These are phyloP conservation scores for Chironomus tentans DNA, from an alignment of 2,888 invertebrate species.

Conservation along the genomic window DNA sequence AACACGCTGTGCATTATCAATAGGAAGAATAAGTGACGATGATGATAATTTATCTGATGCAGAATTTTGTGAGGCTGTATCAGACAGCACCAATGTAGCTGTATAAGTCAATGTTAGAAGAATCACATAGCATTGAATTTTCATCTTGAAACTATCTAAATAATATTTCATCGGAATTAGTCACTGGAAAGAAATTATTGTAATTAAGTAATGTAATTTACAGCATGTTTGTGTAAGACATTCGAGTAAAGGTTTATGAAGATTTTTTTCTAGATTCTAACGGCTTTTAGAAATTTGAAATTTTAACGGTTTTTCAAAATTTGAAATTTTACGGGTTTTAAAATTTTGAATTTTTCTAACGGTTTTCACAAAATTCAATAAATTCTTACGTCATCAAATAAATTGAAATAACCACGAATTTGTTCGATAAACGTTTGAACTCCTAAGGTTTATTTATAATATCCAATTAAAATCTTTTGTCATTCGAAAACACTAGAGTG, in stretches of 20 bases:
- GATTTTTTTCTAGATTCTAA: too few relatives aligned
- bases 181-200: neutral
- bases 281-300: too few relatives aligned
- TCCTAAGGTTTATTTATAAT: too few relatives aligned
- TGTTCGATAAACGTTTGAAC: too few relatives aligned
- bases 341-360: too few relatives aligned
- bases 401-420: too few relatives aligned
- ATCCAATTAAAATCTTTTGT: too few relatives aligned
- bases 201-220: neutral
- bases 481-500: neutral
- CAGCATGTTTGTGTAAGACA: neutral
- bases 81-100: neutral
- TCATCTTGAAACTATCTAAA: conserved; percentile 24
- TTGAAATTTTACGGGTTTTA: too few relatives aligned
- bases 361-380: too few relatives aligned
- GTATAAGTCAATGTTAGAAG: conserved; percentile 5
- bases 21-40: neutral
- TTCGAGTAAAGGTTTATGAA: neutral
- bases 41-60: neutral
- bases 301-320: too few relatives aligned
- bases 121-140: conserved; percentile 16
- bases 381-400: too few relatives aligned
- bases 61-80: neutral
- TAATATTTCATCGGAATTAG: neutral
- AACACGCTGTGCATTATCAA: conserved; percentile 11